Conservation (phyloP, 2,797 vertebrate species). For the Manis pentadactyla region DNA sequence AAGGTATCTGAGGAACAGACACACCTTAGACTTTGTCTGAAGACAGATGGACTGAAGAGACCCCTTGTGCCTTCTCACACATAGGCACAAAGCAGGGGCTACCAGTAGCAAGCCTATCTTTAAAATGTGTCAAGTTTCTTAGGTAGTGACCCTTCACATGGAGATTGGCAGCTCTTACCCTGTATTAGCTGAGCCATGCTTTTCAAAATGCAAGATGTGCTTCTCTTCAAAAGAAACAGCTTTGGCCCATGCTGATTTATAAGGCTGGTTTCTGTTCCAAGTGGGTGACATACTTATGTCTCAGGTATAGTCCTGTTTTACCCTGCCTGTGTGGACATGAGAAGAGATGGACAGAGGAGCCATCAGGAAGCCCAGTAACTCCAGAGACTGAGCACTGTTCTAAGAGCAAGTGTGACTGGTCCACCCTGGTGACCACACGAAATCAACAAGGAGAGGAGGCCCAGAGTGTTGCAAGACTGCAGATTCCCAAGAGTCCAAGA, state of each 20-base stretch:
- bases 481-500: not conserved
- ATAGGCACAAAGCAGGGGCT: not conserved
- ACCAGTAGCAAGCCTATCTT: not conserved
- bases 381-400: not conserved
- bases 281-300: not conserved
- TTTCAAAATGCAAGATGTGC: not conserved
- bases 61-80: not conserved
- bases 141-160: not conserved
- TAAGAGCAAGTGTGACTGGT: not conserved
- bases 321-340: not conserved
- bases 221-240: not conserved
- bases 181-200: not conserved
- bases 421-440: not conserved
- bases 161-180: not conserved
- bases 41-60: not conserved
- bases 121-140: not conserved
- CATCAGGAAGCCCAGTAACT: not conserved
- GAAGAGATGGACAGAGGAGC: not conserved
- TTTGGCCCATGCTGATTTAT: not conserved
- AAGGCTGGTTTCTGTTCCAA: not conserved
- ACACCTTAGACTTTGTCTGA: not conserved
- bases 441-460: not conserved
- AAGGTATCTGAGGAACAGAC: not conserved
- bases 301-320: not conserved
- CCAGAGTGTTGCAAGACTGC: not conserved